Evolutionary conservation across 2,113 vertebrate genomes (phyloP).

Genomic region (Callopanchax toddi): DNA sequence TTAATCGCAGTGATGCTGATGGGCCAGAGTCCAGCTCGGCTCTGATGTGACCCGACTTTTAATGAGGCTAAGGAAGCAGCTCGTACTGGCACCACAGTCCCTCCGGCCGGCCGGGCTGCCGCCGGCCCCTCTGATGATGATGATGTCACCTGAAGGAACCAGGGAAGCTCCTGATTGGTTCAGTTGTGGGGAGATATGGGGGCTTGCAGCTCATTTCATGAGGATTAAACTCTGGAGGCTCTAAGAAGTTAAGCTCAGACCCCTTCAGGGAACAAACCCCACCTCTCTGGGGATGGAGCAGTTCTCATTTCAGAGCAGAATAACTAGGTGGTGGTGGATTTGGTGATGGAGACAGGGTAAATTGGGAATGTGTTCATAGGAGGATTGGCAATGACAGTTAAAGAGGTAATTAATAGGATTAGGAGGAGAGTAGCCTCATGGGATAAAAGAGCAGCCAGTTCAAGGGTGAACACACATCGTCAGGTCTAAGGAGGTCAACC

Average conservation of each 20-base stretch:
- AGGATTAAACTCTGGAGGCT: conserved; percentile 62
- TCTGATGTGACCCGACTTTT: conserved; percentile 44
- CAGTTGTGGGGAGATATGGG: conserved; percentile 15
- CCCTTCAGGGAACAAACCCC: conserved; percentile 29
- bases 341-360: conserved; percentile 23
- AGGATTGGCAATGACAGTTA: conserved; percentile 59
- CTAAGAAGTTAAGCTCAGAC: conserved; percentile 37
- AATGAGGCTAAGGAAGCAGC: conserved; percentile 35
- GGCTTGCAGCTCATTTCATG: conserved; percentile 45
- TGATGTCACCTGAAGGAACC: conserved; percentile 58
- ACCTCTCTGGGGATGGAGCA: conserved; percentile 18
- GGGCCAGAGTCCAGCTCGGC: conserved; percentile 45
- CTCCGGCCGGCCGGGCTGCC: background rate
- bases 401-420: conserved; percentile 63
- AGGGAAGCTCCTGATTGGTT: background rate
- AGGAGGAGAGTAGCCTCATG: conserved; percentile 40
- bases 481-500: background rate
- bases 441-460: conserved; percentile 22
- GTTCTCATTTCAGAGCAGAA: conserved; percentile 52
- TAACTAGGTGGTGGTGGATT: conserved; percentile 34
- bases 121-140: conserved; percentile 27
- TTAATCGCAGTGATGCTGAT: conserved; percentile 48
- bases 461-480: conserved; percentile 13
- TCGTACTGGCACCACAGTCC: background rate
- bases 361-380: conserved; percentile 7